A percentile compares a stretch with the other conserved stretches of the same genome.
Conservation (phyloP, 1,140 invertebrate genomes). For the Aethina tumida region DNA sequence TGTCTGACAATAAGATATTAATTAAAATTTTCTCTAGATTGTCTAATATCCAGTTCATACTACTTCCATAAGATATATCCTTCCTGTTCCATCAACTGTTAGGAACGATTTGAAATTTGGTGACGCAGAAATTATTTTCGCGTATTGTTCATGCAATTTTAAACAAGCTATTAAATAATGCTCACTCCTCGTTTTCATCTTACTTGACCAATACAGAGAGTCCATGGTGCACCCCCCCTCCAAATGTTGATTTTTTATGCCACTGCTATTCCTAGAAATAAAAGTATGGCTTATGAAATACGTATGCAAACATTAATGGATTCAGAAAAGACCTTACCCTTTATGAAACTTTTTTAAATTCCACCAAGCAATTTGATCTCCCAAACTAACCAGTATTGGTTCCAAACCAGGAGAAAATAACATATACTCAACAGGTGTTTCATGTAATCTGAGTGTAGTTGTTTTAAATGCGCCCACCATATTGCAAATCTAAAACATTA, state of each 20-base stretch:
- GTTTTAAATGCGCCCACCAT: neutral
- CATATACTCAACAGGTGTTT: constrained; percentile 14
- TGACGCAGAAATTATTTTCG: constrained; percentile 14
- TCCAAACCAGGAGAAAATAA: constrained; percentile 17
- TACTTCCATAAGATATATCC: constrained; percentile 18
- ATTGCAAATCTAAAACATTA: constrained; percentile 7
- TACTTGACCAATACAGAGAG: constrained; percentile 10
- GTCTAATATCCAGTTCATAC: no score
- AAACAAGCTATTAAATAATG: constrained; percentile 11
- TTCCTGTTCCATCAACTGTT: constrained; percentile 13
- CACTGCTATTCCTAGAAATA: constrained; percentile 4
- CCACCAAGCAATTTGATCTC: constrained; percentile 19
- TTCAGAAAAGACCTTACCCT: constrained; percentile 5
- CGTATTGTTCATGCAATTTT: constrained; percentile 10
- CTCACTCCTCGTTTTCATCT: constrained; percentile 2
- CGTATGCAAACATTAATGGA: no score
- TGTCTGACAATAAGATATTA: no score
- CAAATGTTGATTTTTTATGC: constrained; percentile 1
- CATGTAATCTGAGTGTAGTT: constrained; percentile 3
- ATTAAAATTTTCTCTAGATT: no score
- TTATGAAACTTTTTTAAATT: constrained; percentile 13
- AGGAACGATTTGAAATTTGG: constrained; percentile 18
- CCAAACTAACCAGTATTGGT: constrained; percentile 18
- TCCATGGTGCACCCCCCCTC: neutral
- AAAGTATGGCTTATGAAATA: no score